Evolutionary conservation across 2,888 invertebrate genomes (phyloP).

Genomic region (Pandemis cinnamomeana): DNA sequence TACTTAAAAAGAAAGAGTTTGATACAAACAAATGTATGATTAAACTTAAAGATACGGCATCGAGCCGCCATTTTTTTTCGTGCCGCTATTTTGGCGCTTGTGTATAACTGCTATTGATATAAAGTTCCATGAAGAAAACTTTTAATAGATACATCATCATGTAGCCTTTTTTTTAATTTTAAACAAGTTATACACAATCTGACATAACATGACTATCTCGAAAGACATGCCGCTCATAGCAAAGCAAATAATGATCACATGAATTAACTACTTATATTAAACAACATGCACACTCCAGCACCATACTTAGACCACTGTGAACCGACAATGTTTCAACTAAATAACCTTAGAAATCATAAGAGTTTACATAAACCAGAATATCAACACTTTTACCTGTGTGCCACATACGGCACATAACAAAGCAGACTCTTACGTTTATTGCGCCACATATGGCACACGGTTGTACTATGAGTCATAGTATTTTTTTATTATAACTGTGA

Average conservation of each 20-base stretch:
- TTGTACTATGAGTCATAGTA: background rate
- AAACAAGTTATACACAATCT: background rate
- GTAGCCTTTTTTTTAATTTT: background rate
- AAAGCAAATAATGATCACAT: slow-evolving; percentile 7
- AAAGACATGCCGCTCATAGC: background rate
- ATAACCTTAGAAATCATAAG: background rate
- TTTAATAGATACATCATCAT: background rate
- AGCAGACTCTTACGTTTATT: background rate
- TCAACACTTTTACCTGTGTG: background rate
- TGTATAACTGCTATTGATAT: background rate
- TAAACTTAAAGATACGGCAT: slow-evolving; percentile 1
- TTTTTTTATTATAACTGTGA: background rate
- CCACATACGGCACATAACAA: background rate
- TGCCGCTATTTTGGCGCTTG: slow-evolving; percentile 7
- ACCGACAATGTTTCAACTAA: background rate
- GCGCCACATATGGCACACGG: background rate
- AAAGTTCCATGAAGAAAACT: background rate
- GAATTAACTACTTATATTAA: slow-evolving; percentile 32
- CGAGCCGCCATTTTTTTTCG: slow-evolving; percentile 17
- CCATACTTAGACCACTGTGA: slow-evolving; percentile 24
- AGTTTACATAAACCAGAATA: background rate
- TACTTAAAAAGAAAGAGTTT: slow-evolving; percentile 34
- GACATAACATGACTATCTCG: background rate
- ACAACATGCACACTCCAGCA: slow-evolving; percentile 24
- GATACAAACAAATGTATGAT: slow-evolving; percentile 25